These are phyloP conservation scores for Antheraea assamensis DNA, from an alignment of 2,888 invertebrate genomes.

Conservation along the genomic window DNA sequence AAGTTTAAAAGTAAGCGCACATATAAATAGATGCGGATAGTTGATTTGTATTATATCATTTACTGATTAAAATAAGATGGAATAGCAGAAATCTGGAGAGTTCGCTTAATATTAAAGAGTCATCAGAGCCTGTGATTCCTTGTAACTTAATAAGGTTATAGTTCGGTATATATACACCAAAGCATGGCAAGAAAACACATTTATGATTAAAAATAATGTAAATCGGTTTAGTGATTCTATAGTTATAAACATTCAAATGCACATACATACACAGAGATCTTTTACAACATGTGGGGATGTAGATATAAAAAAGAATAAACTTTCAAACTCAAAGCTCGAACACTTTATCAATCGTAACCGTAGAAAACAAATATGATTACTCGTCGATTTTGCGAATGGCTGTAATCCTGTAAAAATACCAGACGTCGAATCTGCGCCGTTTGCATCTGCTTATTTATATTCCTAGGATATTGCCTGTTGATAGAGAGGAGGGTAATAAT, in stretches of 20 bases:
- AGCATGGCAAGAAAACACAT: too few species aligned
- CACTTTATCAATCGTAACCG: neutral
- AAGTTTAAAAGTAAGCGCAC: too few species aligned
- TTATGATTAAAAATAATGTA: too few species aligned
- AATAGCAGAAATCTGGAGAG: too few species aligned
- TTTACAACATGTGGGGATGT: neutral
- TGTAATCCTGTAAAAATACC: conserved; percentile 12
- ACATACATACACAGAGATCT: neutral
- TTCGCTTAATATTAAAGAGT: too few species aligned
- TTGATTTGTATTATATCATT: too few species aligned
- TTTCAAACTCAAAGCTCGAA: neutral
- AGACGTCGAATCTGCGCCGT: conserved; percentile 18
- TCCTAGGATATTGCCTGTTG: conserved; percentile 23
- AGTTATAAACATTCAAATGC: neutral
- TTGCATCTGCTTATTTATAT: conserved; percentile 29
- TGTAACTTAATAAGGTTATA: too few species aligned
- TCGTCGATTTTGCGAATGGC: conserved; percentile 9
- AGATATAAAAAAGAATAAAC: neutral
- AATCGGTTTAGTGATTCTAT: neutral
- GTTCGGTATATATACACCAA: too few species aligned
- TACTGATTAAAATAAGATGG: too few species aligned
- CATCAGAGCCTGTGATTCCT: too few species aligned
- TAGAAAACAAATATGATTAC: neutral
- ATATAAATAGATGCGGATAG: too few species aligned
- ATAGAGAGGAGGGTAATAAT: conserved; percentile 33